These are phyloP conservation scores for Nycticorax nycticorax DNA, from an alignment of 2,113 vertebrate species.

Conservation along the genomic window DNA sequence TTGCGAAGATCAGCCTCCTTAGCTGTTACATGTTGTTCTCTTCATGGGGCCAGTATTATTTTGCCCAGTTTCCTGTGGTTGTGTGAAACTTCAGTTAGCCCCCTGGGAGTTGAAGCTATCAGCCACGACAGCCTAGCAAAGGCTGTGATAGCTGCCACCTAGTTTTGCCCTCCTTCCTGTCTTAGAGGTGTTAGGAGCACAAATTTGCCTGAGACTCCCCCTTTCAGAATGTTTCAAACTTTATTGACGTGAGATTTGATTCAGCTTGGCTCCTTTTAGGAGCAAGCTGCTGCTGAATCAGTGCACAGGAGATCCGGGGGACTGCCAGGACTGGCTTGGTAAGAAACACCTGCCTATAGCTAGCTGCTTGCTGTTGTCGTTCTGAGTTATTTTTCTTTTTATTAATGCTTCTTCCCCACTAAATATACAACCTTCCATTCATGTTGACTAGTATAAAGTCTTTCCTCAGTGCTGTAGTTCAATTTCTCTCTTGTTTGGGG, in stretches of 20 bases:
- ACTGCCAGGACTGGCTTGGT: background rate
- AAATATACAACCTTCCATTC: background rate
- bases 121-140: background rate
- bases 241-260: background rate
- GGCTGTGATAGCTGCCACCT: background rate
- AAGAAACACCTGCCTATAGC: background rate
- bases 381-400: background rate
- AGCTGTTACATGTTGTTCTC: background rate
- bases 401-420: background rate
- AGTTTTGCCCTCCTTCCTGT: background rate
- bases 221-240: background rate
- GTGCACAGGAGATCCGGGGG: background rate
- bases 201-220: background rate
- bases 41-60: background rate
- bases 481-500: background rate
- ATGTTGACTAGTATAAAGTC: background rate
- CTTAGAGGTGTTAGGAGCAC: background rate
- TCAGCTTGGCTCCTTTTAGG: background rate
- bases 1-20: background rate
- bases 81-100: background rate
- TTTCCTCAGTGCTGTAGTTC: background rate
- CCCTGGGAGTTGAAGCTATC: background rate
- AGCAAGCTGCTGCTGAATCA: background rate
- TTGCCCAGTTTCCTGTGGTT: background rate
- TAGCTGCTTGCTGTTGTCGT: background rate